These are phyloP conservation scores for Myopa testacea DNA, from an alignment of 2,888 invertebrate species.

Conservation along the genomic window DNA sequence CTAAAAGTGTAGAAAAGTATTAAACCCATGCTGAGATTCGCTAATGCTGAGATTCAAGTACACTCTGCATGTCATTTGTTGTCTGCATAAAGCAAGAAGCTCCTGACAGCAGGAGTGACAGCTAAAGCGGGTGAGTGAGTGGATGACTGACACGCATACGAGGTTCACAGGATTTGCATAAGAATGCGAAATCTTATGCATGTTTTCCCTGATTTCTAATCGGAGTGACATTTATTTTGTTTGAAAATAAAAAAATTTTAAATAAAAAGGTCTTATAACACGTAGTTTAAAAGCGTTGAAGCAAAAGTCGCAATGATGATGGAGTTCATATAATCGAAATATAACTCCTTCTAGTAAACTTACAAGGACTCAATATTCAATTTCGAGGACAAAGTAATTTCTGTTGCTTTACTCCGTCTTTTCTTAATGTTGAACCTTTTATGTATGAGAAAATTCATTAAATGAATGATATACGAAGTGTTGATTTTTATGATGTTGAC, in stretches of 20 bases:
- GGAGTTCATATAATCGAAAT: too few species aligned
- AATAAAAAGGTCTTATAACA: not conserved
- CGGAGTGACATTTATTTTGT: slow-evolving; percentile 28
- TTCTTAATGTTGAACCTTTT: too few species aligned
- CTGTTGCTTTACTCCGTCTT: too few species aligned
- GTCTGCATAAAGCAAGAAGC: not conserved
- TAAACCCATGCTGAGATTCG: slow-evolving; percentile 15
- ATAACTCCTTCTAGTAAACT: too few species aligned
- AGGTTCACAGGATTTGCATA: slow-evolving; percentile 19
- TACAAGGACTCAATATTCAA: too few species aligned
- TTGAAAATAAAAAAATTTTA: not conserved
- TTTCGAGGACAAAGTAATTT: too few species aligned
- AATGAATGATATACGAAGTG: too few species aligned
- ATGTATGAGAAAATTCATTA: too few species aligned
- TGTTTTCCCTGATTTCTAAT: slow-evolving; percentile 9
- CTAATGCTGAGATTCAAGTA: slow-evolving; percentile 18
- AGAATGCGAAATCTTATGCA: slow-evolving; percentile 18
- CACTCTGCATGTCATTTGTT: not conserved
- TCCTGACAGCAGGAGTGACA: not conserved
- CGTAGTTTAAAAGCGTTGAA: not conserved
- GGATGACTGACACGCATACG: not conserved
- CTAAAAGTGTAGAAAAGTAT: not conserved
- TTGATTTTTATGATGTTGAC: too few species aligned
- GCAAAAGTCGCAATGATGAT: not conserved
- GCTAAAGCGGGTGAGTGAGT: not conserved